Evolutionary conservation across 2,797 vertebrate genomes (phyloP).

Genomic region (Okamejei kenojei): DNA sequence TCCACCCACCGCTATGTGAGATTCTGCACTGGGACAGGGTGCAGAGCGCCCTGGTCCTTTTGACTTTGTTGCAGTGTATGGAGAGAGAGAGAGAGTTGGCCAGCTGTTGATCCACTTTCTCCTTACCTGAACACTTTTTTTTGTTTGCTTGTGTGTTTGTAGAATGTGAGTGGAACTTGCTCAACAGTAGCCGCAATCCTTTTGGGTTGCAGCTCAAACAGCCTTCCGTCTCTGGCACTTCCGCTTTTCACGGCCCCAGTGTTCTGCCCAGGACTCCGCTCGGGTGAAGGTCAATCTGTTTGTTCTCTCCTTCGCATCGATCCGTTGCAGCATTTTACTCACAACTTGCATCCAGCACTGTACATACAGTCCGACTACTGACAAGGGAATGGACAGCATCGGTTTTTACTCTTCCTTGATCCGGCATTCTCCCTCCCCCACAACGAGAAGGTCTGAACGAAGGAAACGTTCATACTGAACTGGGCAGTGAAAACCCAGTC

Average conservation of each 20-base stretch:
- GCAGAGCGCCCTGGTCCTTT: conserved; percentile 57
- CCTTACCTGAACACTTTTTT: conserved; percentile 53
- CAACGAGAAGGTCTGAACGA: conserved; percentile 52
- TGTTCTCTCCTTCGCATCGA: conserved; percentile 60
- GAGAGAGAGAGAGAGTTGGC: conserved; percentile 43
- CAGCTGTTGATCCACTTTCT: conserved; percentile 56
- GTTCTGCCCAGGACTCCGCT: conserved; percentile 65
- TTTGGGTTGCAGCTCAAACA: conserved; percentile 50
- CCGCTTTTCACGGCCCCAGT: conserved; percentile 60
- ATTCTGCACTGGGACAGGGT: conserved; percentile 54
- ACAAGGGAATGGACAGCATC: conserved; percentile 68
- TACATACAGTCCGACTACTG: conserved; percentile 63
- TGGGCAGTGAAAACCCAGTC: conserved; percentile 46
- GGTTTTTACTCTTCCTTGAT: conserved; percentile 59
- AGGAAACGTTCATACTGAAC: conserved; percentile 68
- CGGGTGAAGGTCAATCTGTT: conserved; percentile 56
- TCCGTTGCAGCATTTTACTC: conserved; percentile 70
- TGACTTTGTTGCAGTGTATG: conserved; percentile 65
- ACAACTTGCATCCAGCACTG: conserved; percentile 65
- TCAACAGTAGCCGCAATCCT: conserved; percentile 57
- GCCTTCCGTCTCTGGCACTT: conserved; percentile 51
- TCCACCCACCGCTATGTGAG: conserved; percentile 65
- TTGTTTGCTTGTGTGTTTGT: conserved; percentile 80
- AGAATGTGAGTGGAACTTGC: conserved; percentile 74
- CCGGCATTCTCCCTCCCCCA: conserved; percentile 46